A percentile compares a stretch with the other conserved stretches of the same genome.
Conservation (phyloP, 2,113 vertebrate genomes). For the Dipodomys merriami region DNA sequence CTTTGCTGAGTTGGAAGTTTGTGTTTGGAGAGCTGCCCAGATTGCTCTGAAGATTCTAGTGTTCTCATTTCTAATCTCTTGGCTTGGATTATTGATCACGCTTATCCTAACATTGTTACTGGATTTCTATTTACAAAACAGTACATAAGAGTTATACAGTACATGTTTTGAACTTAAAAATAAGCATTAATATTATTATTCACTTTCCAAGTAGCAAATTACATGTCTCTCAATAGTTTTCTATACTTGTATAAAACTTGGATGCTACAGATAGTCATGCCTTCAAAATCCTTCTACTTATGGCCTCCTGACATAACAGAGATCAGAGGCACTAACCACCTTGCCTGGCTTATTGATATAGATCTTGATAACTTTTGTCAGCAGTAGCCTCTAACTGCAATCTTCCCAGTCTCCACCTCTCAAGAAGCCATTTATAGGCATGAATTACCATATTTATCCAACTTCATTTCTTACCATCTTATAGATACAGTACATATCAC, state of each 20-base stretch:
- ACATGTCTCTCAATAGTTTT: neutral
- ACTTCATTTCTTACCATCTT: neutral
- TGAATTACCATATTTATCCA: too few relatives aligned
- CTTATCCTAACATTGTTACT: constrained; percentile 96
- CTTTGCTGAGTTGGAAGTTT: constrained; percentile 95
- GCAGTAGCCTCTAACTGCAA: too few relatives aligned
- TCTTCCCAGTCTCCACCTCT: too few relatives aligned
- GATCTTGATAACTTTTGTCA: too few relatives aligned
- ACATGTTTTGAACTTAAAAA: constrained; percentile 44
- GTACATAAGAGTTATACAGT: constrained; percentile 24
- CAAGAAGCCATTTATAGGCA: too few relatives aligned
- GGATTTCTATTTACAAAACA: constrained; percentile 86
- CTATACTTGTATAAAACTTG: constrained; percentile 23
- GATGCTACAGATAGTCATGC: neutral
- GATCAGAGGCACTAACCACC: too few relatives aligned
- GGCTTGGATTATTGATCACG: constrained; percentile 94
- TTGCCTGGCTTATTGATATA: too few relatives aligned
- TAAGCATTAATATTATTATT: neutral
- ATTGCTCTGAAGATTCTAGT: constrained; percentile 91
- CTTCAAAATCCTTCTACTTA: neutral
- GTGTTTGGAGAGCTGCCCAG: constrained; percentile 96
- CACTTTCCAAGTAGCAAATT: constrained; percentile 49
- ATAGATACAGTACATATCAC: neutral
- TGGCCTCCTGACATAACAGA: too few relatives aligned
- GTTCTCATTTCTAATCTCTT: constrained; percentile 82